phyloP scores from a whole-genome alignment of 2,113 vertebrate genomes.

The Seriola aureovittata region DNA sequence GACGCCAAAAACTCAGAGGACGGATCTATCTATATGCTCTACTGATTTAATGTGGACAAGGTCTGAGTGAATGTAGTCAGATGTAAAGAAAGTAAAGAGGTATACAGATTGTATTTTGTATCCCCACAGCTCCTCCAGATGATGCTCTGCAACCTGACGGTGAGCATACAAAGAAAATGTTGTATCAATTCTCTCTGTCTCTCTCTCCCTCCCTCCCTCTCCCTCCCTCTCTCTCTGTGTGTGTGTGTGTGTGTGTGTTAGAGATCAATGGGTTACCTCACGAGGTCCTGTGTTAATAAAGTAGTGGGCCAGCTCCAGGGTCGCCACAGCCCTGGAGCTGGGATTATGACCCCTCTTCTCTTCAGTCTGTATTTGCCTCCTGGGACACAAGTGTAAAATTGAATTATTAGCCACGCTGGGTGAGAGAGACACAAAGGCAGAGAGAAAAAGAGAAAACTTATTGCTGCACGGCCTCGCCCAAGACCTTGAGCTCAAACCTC shows the following conservation, averaged over 20 bases:
- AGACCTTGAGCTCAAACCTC: conserved; percentile 90
- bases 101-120: background rate
- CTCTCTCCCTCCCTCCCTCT: too few species aligned
- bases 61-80: background rate
- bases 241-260: background rate
- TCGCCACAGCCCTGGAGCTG: conserved; percentile 87
- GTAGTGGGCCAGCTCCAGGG: conserved; percentile 90
- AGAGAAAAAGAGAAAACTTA: conserved; percentile 73
- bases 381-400: conserved; percentile 58
- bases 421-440: background rate
- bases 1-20: background rate
- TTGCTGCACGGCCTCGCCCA: conserved; percentile 89
- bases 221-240: too few species aligned
- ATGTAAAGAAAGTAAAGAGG: background rate
- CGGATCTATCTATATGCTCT: background rate
- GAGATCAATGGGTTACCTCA: conserved; percentile 78
- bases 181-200: background rate
- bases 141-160: conserved; percentile 76
- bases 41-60: background rate
- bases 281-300: conserved; percentile 89
- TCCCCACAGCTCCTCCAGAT: conserved; percentile 78
- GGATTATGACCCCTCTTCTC: conserved; percentile 87
- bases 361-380: conserved; percentile 89
- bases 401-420: background rate
- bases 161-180: background rate